Conservation (phyloP, 1,140 invertebrate species). For the Calliopsis andreniformis region DNA sequence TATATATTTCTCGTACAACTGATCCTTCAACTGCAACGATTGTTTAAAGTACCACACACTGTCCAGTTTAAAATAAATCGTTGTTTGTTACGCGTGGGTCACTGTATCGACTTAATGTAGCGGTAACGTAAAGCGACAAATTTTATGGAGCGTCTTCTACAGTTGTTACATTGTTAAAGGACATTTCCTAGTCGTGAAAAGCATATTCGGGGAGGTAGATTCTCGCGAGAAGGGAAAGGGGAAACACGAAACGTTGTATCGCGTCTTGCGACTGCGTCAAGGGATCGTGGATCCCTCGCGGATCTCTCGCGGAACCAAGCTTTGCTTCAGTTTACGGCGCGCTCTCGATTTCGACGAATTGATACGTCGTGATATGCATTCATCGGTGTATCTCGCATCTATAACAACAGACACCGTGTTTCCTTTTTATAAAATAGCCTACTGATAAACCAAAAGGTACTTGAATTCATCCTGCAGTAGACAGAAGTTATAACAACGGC, state of each 20-base stretch:
- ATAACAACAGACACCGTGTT: neutral
- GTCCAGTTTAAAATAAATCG: too few relatives aligned
- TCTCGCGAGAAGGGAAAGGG: slow-evolving; percentile 17
- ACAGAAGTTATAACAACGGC: neutral
- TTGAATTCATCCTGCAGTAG: neutral
- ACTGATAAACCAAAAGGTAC: too few relatives aligned
- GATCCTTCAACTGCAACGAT: neutral
- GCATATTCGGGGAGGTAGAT: neutral
- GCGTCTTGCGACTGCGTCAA: slow-evolving; percentile 72
- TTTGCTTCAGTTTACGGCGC: slow-evolving; percentile 73
- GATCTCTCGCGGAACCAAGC: slow-evolving; percentile 55
- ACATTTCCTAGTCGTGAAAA: neutral
- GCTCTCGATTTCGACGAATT: slow-evolving; percentile 72
- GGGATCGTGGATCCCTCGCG: slow-evolving; percentile 52
- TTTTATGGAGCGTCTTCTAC: too few relatives aligned
- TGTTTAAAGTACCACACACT: too few relatives aligned
- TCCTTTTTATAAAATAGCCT: too few relatives aligned
- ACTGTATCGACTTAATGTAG: neutral
- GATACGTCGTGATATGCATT: slow-evolving; percentile 44
- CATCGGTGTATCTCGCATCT: neutral
- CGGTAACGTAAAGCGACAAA: neutral
- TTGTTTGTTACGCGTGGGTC: too few relatives aligned
- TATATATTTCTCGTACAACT: slow-evolving; percentile 15
- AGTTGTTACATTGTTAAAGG: too few relatives aligned
- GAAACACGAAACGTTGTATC: slow-evolving; percentile 32